Conservation (phyloP, 2,797 vertebrate species). For the Toxotes lorentzi region DNA sequence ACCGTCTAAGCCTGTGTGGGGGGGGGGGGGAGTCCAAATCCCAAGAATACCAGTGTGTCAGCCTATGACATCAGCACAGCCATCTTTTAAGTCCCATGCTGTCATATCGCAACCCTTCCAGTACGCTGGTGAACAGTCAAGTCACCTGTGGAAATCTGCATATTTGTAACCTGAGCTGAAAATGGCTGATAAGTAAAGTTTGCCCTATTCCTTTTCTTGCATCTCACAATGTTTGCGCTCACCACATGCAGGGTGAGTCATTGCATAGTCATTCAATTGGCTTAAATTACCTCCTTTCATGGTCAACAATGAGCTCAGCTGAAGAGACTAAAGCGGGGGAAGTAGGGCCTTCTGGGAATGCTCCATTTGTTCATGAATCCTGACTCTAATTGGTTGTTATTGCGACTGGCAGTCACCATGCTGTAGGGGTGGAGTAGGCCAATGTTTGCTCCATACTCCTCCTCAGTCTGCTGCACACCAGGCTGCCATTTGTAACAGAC, state of each 20-base stretch:
- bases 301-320: slow-evolving; percentile 86
- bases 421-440: slow-evolving; percentile 73
- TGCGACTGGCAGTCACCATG: slow-evolving; percentile 78
- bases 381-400: slow-evolving; percentile 84
- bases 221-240: slow-evolving; percentile 80
- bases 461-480: slow-evolving; percentile 49
- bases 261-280: slow-evolving; percentile 83
- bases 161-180: slow-evolving; percentile 73
- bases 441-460: slow-evolving; percentile 59
- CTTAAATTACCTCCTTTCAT: slow-evolving; percentile 88
- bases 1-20: slow-evolving; percentile 36
- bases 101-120: neutral
- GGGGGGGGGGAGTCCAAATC: slow-evolving; percentile 56
- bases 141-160: slow-evolving; percentile 51
- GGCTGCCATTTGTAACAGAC: slow-evolving; percentile 29
- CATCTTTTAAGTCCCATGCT: slow-evolving; percentile 26
- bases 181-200: slow-evolving; percentile 74
- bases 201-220: slow-evolving; percentile 64
- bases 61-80: slow-evolving; percentile 29
- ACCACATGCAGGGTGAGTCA: slow-evolving; percentile 83
- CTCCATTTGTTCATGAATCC: slow-evolving; percentile 83
- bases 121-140: slow-evolving; percentile 10
- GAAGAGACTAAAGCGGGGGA: slow-evolving; percentile 78
- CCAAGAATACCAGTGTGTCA: slow-evolving; percentile 53
- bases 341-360: slow-evolving; percentile 79